Percentiles rank a stretch among this genome's conserved stretches.
phyloP scores from a whole-genome alignment of 2,113 vertebrate species.

The Mionectes macconnelli region DNA sequence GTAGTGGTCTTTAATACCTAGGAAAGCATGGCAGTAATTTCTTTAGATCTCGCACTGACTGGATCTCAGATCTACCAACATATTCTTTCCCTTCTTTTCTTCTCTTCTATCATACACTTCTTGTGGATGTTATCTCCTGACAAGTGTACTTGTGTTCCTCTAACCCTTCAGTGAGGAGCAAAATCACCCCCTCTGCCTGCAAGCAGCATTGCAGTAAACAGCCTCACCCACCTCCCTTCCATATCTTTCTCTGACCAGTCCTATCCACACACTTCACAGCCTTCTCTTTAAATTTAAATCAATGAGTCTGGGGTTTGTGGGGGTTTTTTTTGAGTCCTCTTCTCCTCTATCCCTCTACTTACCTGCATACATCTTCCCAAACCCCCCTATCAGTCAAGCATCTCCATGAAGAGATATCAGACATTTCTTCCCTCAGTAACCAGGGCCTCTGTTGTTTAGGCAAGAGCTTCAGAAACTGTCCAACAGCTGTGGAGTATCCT shows the following conservation, averaged over 20 bases:
- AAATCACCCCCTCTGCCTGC: not conserved
- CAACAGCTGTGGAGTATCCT: not conserved
- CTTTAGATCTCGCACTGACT: not conserved
- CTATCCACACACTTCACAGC: not conserved
- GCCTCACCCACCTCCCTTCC: not conserved
- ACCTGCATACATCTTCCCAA: not conserved
- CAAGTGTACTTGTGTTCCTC: not conserved
- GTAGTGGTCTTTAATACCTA: not conserved
- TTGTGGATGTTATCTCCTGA: not conserved
- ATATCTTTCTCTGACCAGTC: not conserved
- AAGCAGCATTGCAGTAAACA: not conserved
- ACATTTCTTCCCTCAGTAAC: not conserved
- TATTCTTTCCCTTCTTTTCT: not conserved
- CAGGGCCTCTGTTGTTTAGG: not conserved
- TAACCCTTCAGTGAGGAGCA: not conserved
- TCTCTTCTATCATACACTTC: not conserved
- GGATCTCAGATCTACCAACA: not conserved
- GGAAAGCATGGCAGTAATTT: not conserved
- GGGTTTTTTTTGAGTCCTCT: not conserved
- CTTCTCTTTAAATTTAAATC: not conserved
- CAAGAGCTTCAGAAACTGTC: not conserved
- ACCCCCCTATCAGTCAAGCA: not conserved
- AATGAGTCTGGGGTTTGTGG: not conserved
- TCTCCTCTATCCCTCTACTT: not conserved
- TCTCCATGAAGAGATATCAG: not conserved